Percentiles rank a stretch among this genome's conserved stretches.
Conservation (phyloP, 2,888 invertebrate genomes). For the Caenorhabditis sp. region DNA sequence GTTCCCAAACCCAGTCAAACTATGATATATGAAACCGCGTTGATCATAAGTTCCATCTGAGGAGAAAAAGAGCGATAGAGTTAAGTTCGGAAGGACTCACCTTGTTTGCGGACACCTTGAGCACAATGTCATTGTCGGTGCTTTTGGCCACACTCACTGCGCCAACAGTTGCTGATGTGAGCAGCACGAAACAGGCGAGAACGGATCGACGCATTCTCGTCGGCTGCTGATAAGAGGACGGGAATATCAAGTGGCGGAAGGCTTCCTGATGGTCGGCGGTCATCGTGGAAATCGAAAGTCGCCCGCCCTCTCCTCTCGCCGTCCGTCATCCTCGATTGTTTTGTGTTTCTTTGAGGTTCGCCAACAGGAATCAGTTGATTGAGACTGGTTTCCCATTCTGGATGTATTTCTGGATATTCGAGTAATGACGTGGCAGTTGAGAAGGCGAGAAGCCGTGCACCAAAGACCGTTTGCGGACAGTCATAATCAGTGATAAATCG, state of each 20-base stretch:
- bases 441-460: too few relatives aligned
- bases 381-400: constrained; percentile 27
- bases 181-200: constrained; percentile 3
- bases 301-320: constrained; percentile 11
- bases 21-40: too few relatives aligned
- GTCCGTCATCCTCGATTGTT: constrained; percentile 29
- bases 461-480: constrained; percentile 3
- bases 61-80: background rate
- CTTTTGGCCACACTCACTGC: constrained; percentile 31
- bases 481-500: constrained; percentile 31
- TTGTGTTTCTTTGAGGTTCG: constrained; percentile 39
- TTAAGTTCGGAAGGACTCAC: constrained; percentile 3
- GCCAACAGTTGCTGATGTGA: background rate
- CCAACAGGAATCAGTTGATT: constrained; percentile 20
- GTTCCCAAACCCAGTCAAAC: too few relatives aligned
- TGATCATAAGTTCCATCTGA: too few relatives aligned
- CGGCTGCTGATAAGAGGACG: constrained; percentile 20
- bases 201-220: constrained; percentile 18
- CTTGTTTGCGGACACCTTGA: constrained; percentile 53
- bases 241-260: constrained; percentile 41
- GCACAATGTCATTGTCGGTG: constrained; percentile 45
- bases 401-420: background rate
- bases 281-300: constrained; percentile 53
- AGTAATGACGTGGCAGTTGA: constrained; percentile 27
- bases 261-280: constrained; percentile 10